A percentile compares a stretch with the other conserved stretches of the same genome.
phyloP scores from a whole-genome alignment of 2,797 vertebrate species.

The Leucoraja ocellata region DNA sequence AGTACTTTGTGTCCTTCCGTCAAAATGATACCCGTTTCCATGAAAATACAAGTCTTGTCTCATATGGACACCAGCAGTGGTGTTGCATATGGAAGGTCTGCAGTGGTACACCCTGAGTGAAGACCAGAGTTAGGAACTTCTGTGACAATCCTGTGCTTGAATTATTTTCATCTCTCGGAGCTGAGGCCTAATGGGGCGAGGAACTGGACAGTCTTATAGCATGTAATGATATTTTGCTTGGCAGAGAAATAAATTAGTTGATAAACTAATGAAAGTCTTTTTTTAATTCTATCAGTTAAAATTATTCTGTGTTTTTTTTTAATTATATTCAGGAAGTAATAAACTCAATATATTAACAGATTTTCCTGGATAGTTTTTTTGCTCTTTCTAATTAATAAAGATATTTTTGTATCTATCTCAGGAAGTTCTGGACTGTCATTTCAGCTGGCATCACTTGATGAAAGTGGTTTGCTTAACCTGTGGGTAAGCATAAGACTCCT shows the following conservation, averaged over 20 bases:
- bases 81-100: background rate
- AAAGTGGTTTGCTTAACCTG: constrained; percentile 75
- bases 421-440: constrained; percentile 72
- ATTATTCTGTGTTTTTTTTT: background rate
- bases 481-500: constrained; percentile 69
- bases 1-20: too few relatives aligned
- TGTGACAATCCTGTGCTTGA: background rate
- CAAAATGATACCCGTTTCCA: too few relatives aligned
- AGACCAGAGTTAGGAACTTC: background rate
- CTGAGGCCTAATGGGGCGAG: background rate
- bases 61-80: too few relatives aligned
- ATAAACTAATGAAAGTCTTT: background rate
- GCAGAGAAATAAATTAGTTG: background rate
- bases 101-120: background rate
- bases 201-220: background rate
- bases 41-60: too few relatives aligned
- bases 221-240: background rate
- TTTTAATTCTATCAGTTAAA: background rate
- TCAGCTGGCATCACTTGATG: constrained; percentile 86
- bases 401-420: constrained; percentile 47
- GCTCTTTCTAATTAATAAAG: background rate
- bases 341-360: background rate
- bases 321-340: background rate
- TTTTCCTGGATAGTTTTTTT: background rate
- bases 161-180: background rate